Base-by-base conservation (phyloP, 1,140 invertebrate genomes). In the Atopsyche davidsoni region DNA sequence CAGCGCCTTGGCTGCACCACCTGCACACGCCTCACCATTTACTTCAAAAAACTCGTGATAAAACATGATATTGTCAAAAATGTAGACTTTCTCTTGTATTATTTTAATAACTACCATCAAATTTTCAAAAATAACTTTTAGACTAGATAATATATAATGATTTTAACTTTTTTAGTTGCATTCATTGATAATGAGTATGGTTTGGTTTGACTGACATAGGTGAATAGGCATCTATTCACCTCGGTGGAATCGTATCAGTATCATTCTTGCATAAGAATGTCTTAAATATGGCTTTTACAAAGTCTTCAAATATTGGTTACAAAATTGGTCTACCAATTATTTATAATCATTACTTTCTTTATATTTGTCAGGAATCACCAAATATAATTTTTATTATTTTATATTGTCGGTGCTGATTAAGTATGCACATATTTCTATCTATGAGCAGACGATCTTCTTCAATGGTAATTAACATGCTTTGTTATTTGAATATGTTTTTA, bases 1-100 rank as follows among this genome's bases (percentile, higher is more conserved):
- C 92, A 96, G 51, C 85, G 79, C 65, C 86, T 86, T 7, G 92
- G 92, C 58, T 86, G 85, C 14, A 95, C 86, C 17, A 87, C 82
- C 77, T 79, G 46, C 18, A 49, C n/a, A 6, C n/a, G n/a, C 6
- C 6, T 7, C 24, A 28, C n/a, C n/a, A 7, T 28, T 28, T 28
- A 28, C 24, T n/a, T 7, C 6, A n/a, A 28, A 28, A 28, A 28
- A 28, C 6, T 28, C n/a, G 24, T 28, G 24, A 28, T 28, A 7
- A 7, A 28, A 28, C n/a, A 7, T 6, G n/a, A 28, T 28, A 28
- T 28, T 28, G n/a, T n/a, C 6, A 28, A 28, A 7, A n/a, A 28
- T 6, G n/a, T 28, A n/a, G 6, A 28, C n/a, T 28, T 28, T 28
- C 24, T 7, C 6, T 28, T 28, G 6, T 28, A n/a, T 28, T 28